Conservation (phyloP, 2,797 vertebrate genomes). For the Babyrousa celebensis region DNA sequence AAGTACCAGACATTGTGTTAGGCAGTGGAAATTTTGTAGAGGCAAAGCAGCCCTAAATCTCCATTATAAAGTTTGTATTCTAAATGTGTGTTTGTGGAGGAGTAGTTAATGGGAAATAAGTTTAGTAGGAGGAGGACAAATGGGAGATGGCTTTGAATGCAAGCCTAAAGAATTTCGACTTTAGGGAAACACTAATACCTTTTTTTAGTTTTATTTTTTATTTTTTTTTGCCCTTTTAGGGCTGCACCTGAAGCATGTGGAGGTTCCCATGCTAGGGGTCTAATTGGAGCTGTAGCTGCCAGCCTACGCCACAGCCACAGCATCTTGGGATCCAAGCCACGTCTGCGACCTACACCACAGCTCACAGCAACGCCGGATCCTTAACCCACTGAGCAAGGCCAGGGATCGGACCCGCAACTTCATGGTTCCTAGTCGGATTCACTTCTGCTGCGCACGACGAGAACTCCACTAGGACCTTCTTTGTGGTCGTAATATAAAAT, state of each 20-base stretch:
- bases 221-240: too few relatives aligned
- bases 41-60: neutral
- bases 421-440: too few relatives aligned
- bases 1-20: neutral
- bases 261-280: too few relatives aligned
- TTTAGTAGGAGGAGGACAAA: neutral
- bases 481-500: neutral
- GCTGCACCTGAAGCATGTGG: too few relatives aligned
- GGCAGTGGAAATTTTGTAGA: neutral
- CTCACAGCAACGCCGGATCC: too few relatives aligned
- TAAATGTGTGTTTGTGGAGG: accelerated
- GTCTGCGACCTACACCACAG: too few relatives aligned
- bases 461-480: neutral
- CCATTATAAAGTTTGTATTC: neutral
- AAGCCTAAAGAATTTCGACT: neutral
- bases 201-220: neutral
- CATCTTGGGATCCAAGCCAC: too few relatives aligned
- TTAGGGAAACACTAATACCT: neutral
- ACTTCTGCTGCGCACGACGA: too few relatives aligned
- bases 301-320: too few relatives aligned
- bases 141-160: neutral
- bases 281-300: too few relatives aligned
- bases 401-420: too few relatives aligned
- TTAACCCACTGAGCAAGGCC: too few relatives aligned
- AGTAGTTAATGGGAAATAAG: neutral